Conservation (phyloP, 2,888 invertebrate genomes). For the Metellina segmentata region DNA sequence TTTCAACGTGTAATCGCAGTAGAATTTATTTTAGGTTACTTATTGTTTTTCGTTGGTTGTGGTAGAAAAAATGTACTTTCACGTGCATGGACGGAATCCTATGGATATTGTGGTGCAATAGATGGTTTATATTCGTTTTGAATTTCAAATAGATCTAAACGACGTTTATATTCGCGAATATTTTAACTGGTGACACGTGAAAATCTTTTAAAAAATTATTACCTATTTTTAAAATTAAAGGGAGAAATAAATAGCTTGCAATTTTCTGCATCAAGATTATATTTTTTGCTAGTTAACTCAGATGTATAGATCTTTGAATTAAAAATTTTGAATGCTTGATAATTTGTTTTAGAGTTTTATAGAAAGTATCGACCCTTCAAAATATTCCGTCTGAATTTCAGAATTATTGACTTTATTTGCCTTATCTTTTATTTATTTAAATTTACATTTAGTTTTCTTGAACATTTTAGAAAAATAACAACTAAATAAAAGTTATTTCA, state of each 20-base stretch:
- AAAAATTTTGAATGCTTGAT: not conserved
- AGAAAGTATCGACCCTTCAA: not conserved
- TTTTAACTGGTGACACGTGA: not conserved
- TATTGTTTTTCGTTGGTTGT: conserved; percentile 4
- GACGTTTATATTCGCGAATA: not conserved
- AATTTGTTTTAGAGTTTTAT: not conserved
- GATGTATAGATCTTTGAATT: not conserved
- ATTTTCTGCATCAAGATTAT: conserved; percentile 68
- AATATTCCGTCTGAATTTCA: not conserved
- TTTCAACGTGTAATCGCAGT: conserved; percentile 30
- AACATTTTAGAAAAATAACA: too few species aligned
- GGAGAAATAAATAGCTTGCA: conserved; percentile 64
- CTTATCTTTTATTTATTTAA: too few species aligned
- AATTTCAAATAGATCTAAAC: not conserved
- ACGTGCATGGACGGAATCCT: conserved; percentile 38
- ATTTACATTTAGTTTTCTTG: too few species aligned
- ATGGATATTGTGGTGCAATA: conserved; percentile 1
- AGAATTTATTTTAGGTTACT: conserved; percentile 20
- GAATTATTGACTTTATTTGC: too few species aligned
- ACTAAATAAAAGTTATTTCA: too few species aligned
- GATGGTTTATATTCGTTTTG: not conserved
- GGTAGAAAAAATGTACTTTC: conserved; percentile 26
- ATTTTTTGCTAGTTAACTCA: not conserved
- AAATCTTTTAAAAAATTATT: not conserved
- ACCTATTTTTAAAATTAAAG: conserved; percentile 11